Evolutionary conservation across 2,888 invertebrate species (phyloP).

Genomic region (Meiosimyza decipiens): DNA sequence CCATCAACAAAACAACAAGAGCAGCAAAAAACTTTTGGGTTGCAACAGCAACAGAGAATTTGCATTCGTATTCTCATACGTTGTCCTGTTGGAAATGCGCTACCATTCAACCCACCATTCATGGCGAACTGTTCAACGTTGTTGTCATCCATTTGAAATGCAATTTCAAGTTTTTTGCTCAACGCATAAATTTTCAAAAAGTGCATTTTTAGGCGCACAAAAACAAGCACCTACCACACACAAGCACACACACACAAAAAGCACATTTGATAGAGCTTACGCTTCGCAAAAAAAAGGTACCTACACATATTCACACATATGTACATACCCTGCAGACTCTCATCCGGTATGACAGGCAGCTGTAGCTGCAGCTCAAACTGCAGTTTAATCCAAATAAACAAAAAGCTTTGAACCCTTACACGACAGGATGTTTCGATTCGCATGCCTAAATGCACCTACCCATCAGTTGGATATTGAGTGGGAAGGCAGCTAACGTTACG

Average conservation of each 20-base stretch:
- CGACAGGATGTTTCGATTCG: too few species aligned
- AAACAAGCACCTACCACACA: slow-evolving; percentile 23
- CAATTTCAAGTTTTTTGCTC: slow-evolving; percentile 50
- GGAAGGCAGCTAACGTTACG: neutral
- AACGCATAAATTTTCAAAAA: slow-evolving; percentile 48
- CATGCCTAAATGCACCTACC: neutral
- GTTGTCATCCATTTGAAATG: slow-evolving; percentile 55
- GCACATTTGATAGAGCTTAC: slow-evolving; percentile 20
- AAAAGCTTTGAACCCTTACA: neutral
- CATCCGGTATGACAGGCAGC: slow-evolving; percentile 15
- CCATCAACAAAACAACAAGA: slow-evolving; percentile 3
- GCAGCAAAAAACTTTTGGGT: neutral
- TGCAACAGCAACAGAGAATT: slow-evolving; percentile 17
- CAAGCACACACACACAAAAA: slow-evolving; percentile 4
- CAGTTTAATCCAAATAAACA: slow-evolving; percentile 1
- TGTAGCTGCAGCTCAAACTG: neutral
- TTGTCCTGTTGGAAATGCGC: neutral
- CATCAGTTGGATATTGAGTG: neutral
- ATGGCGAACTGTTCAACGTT: neutral
- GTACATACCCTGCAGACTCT: slow-evolving; percentile 25
- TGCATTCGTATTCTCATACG: slow-evolving; percentile 16
- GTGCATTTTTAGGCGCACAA: slow-evolving; percentile 53
- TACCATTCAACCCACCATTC: slow-evolving; percentile 8
- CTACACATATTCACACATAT: neutral
- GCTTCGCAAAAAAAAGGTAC: neutral